Evolutionary conservation across 2,888 invertebrate genomes (phyloP), one percentile per base, ranked within the genome.

Genomic region (Sinelater perroti): DNA sequence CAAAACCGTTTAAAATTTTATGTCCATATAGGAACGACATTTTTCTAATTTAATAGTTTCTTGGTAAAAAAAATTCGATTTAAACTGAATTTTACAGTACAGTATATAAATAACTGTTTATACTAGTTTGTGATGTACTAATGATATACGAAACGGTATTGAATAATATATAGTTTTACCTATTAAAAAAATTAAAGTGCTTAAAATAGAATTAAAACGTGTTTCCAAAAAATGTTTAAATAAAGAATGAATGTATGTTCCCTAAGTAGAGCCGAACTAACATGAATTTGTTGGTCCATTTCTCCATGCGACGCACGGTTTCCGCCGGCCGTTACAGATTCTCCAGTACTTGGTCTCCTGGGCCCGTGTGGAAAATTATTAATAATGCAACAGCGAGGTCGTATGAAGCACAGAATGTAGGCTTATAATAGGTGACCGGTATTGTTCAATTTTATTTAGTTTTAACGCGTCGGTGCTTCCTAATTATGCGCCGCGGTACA

Each of bases 201-300:
- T n/a, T n/a, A n/a, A n/a, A n/a, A n/a, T n/a, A n/a, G n/a, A n/a
- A n/a, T n/a, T n/a, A n/a, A n/a, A n/a, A n/a, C n/a, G n/a, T n/a
- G n/a, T n/a, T n/a, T n/a, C n/a, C n/a, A n/a, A n/a, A n/a, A n/a
- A n/a, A n/a, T n/a, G n/a, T n/a, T n/a, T n/a, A n/a, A n/a, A n/a
- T n/a, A n/a, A 51, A 24, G 36, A 51, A 31, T 38, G 17, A 26
- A 49, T 40, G 24, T 26, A 28, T 70, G 71, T 72, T 71, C 71
- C 71, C 56, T 53, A 65, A 67, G 69, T 65, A 65, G 63, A 61
- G 68, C 65, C 62, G 67, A 65, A 69, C 67, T 70, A 67, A 67
- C 68, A 60, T 66, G 70, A 71, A 73, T 73, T 74, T 73, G 69
- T 70, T 67, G 70, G 70, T 67, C 68, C 72, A 73, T 74, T 74